phyloP scores from a whole-genome alignment of 2,113 vertebrate genomes.

The Helogale parvula region DNA sequence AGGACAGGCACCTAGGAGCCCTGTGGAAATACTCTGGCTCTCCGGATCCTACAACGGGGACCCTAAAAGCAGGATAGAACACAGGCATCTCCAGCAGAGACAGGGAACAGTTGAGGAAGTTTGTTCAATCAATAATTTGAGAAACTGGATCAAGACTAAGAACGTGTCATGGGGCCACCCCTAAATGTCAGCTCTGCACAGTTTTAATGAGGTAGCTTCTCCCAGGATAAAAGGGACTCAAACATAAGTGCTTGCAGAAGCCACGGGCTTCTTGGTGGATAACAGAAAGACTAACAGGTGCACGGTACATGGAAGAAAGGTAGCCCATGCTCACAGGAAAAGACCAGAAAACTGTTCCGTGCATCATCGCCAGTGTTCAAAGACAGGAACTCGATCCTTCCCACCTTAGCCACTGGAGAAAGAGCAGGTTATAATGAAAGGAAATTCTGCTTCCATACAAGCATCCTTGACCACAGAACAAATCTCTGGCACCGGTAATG shows the following conservation, averaged over 20 bases:
- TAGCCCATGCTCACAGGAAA: accelerated
- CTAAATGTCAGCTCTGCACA: not conserved
- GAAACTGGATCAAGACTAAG: not conserved
- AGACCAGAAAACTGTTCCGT: accelerated
- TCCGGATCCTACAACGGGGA: accelerated
- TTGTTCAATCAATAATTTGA: accelerated
- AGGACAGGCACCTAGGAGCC: accelerated
- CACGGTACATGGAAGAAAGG: accelerated
- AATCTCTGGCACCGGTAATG: not conserved
- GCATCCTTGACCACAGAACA: not conserved
- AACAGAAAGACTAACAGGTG: not conserved
- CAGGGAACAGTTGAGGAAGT: accelerated
- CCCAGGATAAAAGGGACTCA: not conserved
- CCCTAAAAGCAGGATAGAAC: not conserved
- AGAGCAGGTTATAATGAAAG: not conserved
- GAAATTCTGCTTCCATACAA: not conserved
- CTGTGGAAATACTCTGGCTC: accelerated
- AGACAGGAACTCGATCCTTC: not conserved
- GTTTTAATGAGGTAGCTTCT: not conserved
- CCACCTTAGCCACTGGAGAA: not conserved
- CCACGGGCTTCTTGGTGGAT: not conserved
- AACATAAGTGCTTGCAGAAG: not conserved
- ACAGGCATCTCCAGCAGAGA: no score
- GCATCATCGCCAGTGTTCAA: accelerated
- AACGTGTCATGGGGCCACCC: accelerated